Evolutionary conservation across 2,113 vertebrate genomes (phyloP), one percentile per base, ranked within the genome.

Genomic region (Tupaia chinensis): DNA sequence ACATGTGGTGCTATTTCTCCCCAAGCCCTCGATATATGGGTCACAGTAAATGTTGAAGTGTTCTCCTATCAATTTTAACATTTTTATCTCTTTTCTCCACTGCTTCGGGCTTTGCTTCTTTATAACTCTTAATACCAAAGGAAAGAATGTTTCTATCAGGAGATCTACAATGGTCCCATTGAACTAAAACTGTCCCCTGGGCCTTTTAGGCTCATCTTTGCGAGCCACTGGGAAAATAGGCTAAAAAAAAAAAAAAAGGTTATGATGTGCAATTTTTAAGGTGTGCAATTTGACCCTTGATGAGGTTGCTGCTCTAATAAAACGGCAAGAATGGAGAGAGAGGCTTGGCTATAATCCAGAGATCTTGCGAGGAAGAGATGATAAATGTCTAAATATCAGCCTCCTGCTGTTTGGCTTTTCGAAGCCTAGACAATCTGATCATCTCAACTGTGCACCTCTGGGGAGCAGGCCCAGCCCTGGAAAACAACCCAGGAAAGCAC

Each of bases 41-140:
- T 79, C 27, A 60, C 44, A 17, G 10, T 60, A 61, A 90, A 87
- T 2, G 3, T 19, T 32, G 29, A 54, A 61, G 27, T 66, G 29
- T 58, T 90, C 72, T 83, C 27, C 7, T 27, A 17, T 58, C 44
- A 63, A 53, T 72, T 73, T 53, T 10, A 32, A 85, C 53, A 29
- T 20, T n/a, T 68, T 68, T 32, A n/a, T 74, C 27, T 87, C 54
- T 69, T n/a, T 54, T 56, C n/a, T 65, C 79, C 61, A 60, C n/a
- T 84, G 13, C n/a, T 91, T 74, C 65, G 65, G 22, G 58, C 69
- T 95, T 82, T 72, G 23, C 34, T 72, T 32, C 4, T 63, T 80
- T 86, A 87, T 97, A 84, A 1, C 25, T 89, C 23, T 84, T 82
- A 86, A 82, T 66, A 89, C 13, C n/a, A 80, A 83, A 68, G 20